Conservation (phyloP, 2,797 vertebrate genomes). For the Margarornis squamiger region DNA sequence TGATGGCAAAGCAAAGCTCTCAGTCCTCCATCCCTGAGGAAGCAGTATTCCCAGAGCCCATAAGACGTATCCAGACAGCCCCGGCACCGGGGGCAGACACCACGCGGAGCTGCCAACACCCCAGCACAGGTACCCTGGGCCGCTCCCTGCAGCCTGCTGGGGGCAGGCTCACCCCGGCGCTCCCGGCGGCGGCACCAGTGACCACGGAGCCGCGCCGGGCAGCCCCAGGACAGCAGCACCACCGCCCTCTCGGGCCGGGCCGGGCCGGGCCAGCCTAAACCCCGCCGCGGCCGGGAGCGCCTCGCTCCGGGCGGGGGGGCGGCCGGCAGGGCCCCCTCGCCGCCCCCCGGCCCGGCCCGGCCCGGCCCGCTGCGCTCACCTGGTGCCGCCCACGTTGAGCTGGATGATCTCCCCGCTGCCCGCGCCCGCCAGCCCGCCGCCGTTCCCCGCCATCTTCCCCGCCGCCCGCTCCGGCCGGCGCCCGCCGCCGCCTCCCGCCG, state of each 20-base stretch:
- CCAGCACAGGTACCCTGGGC: neutral
- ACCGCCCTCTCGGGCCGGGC: neutral
- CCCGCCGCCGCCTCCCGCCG: neutral
- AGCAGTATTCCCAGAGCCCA: rapidly evolving
- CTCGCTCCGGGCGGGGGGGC: too few relatives aligned
- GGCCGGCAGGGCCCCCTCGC: neutral
- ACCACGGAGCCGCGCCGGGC: neutral
- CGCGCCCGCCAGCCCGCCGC: slow-evolving; percentile 73
- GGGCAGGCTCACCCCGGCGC: neutral
- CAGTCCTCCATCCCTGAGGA: rapidly evolving
- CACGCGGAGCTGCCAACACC: rapidly evolving
- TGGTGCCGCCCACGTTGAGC: slow-evolving; percentile 94
- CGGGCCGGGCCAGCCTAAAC: too few relatives aligned
- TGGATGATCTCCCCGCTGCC: slow-evolving; percentile 94
- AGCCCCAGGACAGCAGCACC: too few relatives aligned
- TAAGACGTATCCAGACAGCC: rapidly evolving
- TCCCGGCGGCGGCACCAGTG: neutral
- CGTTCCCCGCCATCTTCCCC: slow-evolving; percentile 85
- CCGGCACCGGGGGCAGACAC: neutral
- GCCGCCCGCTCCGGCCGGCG: neutral
- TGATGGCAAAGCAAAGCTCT: neutral
- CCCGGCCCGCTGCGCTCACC: slow-evolving; percentile 72
- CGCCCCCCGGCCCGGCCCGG: too few relatives aligned
- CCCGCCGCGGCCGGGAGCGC: neutral
- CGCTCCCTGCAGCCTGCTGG: rapidly evolving